Conservation (phyloP, 1,140 invertebrate genomes). For the Bombus sylvicola region DNA sequence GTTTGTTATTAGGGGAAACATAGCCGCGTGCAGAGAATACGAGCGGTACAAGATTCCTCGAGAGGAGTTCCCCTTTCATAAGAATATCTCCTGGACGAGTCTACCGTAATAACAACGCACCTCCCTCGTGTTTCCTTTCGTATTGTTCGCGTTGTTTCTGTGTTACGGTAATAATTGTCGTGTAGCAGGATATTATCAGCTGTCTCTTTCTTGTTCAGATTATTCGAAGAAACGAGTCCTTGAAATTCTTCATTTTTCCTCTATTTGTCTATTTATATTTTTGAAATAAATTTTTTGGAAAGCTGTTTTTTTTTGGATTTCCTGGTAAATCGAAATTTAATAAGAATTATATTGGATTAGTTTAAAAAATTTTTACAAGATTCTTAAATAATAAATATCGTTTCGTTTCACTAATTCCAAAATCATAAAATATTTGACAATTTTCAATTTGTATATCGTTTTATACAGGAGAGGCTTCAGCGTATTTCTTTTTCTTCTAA, state of each 20-base stretch:
- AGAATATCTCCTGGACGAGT: slow-evolving; percentile 25
- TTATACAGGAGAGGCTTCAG: no score
- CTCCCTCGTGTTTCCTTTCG: background rate
- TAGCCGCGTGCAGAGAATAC: slow-evolving; percentile 9
- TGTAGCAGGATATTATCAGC: background rate
- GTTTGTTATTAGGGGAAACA: slow-evolving; percentile 3
- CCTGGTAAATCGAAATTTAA: no score
- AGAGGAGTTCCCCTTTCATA: slow-evolving; percentile 16
- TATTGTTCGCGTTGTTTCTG: background rate
- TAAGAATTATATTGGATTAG: no score
- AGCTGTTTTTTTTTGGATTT: no score
- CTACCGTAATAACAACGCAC: background rate
- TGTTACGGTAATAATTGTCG: slow-evolving; percentile 11
- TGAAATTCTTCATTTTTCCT: background rate
- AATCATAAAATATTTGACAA: no score
- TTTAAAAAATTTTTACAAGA: no score
- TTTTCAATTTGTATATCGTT: no score
- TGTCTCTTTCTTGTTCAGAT: background rate
- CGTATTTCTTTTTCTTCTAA: no score
- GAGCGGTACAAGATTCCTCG: background rate
- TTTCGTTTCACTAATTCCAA: no score
- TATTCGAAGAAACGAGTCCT: background rate
- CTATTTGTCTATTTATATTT: no score
- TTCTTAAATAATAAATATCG: no score
- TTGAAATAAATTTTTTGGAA: background rate